phyloP scores from a whole-genome alignment of 2,888 invertebrate species.

The Tineola bisselliella region DNA sequence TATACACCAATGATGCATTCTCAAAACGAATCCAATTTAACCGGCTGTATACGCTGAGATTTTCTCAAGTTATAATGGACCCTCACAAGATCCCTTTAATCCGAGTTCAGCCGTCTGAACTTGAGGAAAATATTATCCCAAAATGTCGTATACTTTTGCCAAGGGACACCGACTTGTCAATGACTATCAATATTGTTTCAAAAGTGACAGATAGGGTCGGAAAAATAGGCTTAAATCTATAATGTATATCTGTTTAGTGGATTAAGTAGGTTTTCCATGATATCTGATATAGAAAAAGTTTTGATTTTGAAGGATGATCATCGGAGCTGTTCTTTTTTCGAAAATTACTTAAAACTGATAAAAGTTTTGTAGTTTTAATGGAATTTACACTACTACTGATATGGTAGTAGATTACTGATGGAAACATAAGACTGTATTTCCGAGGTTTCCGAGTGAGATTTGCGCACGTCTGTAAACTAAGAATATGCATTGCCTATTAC shows the following conservation, averaged over 20 bases:
- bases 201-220: slow-evolving; percentile 61
- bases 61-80: not conserved
- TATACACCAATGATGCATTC: too few species aligned
- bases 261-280: slow-evolving; percentile 26
- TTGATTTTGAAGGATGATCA: not conserved
- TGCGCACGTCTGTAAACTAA: too few species aligned
- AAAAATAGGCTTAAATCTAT: slow-evolving; percentile 56
- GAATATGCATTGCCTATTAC: too few species aligned
- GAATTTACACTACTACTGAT: too few species aligned
- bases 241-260: slow-evolving; percentile 51
- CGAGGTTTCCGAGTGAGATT: too few species aligned
- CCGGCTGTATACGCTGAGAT: not conserved
- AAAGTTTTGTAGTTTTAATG: too few species aligned
- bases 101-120: not conserved
- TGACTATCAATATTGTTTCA: slow-evolving; percentile 60
- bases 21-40: not conserved
- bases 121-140: slow-evolving; percentile 4
- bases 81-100: not conserved
- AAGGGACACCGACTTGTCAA: slow-evolving; percentile 40
- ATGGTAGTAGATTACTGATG: too few species aligned
- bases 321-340: too few species aligned
- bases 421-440: too few species aligned
- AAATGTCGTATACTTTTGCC: slow-evolving; percentile 29
- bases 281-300: not conserved
- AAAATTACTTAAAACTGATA: too few species aligned